A percentile compares a stretch with the other conserved stretches of the same genome.
phyloP scores from a whole-genome alignment of 2,113 vertebrate species.

The Aix galericulata region DNA sequence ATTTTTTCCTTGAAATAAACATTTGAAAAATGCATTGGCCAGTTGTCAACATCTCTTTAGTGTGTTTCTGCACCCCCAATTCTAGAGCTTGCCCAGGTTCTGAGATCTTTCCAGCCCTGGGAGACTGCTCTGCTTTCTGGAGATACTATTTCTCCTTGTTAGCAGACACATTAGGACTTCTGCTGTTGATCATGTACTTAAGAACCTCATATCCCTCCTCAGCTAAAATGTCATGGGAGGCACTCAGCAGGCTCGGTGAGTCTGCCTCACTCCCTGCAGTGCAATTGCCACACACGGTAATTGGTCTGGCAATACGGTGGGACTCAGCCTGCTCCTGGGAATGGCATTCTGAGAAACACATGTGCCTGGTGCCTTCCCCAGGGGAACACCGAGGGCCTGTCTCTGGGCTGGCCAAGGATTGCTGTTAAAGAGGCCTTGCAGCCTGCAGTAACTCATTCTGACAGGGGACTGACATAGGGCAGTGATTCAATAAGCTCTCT shows the following conservation, averaged over 20 bases:
- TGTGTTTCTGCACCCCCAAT: neutral
- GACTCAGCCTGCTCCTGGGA: neutral
- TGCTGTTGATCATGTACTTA: neutral
- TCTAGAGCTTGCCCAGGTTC: neutral
- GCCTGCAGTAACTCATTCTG: neutral
- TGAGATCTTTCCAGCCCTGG: neutral
- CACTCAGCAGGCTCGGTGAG: neutral
- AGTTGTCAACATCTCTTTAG: neutral
- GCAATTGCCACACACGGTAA: rapidly evolving
- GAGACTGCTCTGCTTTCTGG: neutral
- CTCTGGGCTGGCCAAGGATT: neutral
- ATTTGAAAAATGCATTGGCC: neutral
- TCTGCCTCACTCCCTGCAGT: neutral
- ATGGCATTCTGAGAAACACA: neutral
- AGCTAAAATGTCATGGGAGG: neutral
- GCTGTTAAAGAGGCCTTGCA: neutral
- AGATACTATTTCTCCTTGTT: neutral
- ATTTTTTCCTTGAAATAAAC: neutral
- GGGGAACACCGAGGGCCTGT: neutral
- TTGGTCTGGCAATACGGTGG: neutral
- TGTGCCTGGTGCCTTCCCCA: neutral
- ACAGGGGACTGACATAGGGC: neutral
- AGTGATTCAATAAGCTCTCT: neutral
- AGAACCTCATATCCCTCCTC: neutral
- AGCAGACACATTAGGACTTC: neutral